Base-by-base conservation (phyloP, 2,888 invertebrate species). In the Apomyelois bistriatella region DNA sequence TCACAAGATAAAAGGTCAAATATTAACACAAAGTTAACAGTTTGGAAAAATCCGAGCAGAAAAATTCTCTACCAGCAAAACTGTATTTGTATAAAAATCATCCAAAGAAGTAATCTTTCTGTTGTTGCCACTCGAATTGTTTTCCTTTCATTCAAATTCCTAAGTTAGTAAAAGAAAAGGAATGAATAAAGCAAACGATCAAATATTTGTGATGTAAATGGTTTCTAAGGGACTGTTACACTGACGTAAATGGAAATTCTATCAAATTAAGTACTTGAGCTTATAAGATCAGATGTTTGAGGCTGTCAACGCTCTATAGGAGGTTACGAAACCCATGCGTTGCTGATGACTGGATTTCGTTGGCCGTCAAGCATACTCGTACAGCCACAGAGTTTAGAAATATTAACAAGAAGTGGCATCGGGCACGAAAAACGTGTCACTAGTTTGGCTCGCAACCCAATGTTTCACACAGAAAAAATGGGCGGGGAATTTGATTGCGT, bases 101-200 rank as follows among this genome's bases (percentile, higher is more conserved):
- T 53, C 55, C 38, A 16, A 37, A 56, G 59, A 64, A 65, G 62
- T 59, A 61, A 37, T 49, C 28, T 43, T 53, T 13, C 43, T 65
- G 60, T 68, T 60, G 58, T 60, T 57, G 61, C 62, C 54, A 61
- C 57, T 59, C 59, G 58, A 60, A 55, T 56, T 54, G 52, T 63
- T 59, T 58, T 54, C 48, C 63, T 65, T 61, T 65, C 30, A 63
- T 60, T 56, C 16, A 32, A 32, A 46, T 46, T 32, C 10, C 46
- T 32, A 15, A 32, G 32, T 32, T 15, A 30, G 43, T 43, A 16
- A 56, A 57, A 54, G 57, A 62, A 63, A 58, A 54, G 57, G 12
- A 54, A 66, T 76, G 76, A 75, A 77, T 75, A 74, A 77, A 71
- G 70, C 56, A 77, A 74, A 59, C 52, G 57, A 60, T 60, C 66